phyloP scores from a whole-genome alignment of 2,797 vertebrate genomes.

The Anas capensis region DNA sequence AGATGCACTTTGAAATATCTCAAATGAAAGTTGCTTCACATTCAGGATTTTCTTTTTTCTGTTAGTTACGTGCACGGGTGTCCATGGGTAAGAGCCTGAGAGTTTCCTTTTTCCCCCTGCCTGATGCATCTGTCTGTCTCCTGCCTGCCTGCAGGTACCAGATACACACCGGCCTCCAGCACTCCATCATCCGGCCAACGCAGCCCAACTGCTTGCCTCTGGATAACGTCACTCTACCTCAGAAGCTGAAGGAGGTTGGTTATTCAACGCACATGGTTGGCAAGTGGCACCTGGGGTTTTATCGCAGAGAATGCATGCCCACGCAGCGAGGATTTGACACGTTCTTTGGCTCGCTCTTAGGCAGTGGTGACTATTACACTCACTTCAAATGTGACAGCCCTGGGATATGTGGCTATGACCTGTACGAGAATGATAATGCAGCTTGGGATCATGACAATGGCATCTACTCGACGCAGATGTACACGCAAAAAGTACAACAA shows the following conservation, averaged over 20 bases:
- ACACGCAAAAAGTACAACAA: slow-evolving; percentile 89
- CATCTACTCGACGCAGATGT: slow-evolving; percentile 95
- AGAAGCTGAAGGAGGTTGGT: slow-evolving; percentile 92
- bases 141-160: slow-evolving; percentile 87
- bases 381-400: slow-evolving; percentile 97
- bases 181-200: slow-evolving; percentile 94
- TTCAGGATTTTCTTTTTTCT: not conserved
- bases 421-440: slow-evolving; percentile 92
- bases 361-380: slow-evolving; percentile 96
- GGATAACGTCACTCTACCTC: slow-evolving; percentile 93
- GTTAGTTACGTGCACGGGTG: fast-evolving
- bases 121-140: slow-evolving; percentile 36
- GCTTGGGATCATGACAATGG: slow-evolving; percentile 94
- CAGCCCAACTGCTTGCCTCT: slow-evolving; percentile 96
- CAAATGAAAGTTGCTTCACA: not conserved
- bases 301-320: slow-evolving; percentile 93
- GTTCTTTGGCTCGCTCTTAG: slow-evolving; percentile 94
- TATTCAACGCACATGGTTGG: slow-evolving; percentile 98
- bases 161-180: slow-evolving; percentile 98
- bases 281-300: slow-evolving; percentile 98
- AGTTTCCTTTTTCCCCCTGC: not conserved
- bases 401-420: slow-evolving; percentile 93
- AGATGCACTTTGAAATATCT: not conserved
- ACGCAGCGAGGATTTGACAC: slow-evolving; percentile 94
- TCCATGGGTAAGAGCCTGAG: not conserved